Evolutionary conservation across 2,888 invertebrate genomes (phyloP), one percentile per base, ranked within the genome.

Genomic region (Drosophila rubida): DNA sequence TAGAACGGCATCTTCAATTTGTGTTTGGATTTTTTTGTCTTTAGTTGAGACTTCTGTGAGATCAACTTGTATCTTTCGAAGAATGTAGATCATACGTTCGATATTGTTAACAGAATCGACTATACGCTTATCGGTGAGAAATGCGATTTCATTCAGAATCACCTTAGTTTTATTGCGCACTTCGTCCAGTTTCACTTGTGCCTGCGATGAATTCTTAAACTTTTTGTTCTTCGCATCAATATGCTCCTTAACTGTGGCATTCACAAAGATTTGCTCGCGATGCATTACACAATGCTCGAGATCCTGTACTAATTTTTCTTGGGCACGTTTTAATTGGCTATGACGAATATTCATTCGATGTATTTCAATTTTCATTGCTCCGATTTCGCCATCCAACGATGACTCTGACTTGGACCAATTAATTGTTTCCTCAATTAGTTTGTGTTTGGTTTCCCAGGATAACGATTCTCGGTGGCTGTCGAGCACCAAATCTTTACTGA

Each of bases 381-480:
- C 95, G 16, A 96, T 93, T 90, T 96, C 96, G 2, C 96, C 95
- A 4, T 93, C 94, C 2, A 93, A 92, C 0, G 94, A 93, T 60
- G 94, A 93, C 59, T 96, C 96, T 32, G 94, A 93, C 55, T 94
- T 94, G 49, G 96, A 94, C 84, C 93, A 94, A 76, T 94, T 94
- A 82, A 95, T 94, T 0, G 95, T 93, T 88, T 97, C 96, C 19
- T 94, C 94, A 1, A 95, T 95, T 81, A 96, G 90, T 78, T 95
- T 92, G 63, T 95, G 94, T 92, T 96, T 96, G 73, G 95, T 95
- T 89, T 97, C 96, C 97, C 97, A 97, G 27, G 95, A 94, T 25
- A 96, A 92, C 7, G 95, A 94, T 90, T 96, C 95, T 35, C 95
- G 93, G 68, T 95, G 93, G 16, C 95, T 90, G 41, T 95, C 94